phyloP scores from a whole-genome alignment of 2,113 vertebrate species.

The Tragelaphus strepsiceros region DNA sequence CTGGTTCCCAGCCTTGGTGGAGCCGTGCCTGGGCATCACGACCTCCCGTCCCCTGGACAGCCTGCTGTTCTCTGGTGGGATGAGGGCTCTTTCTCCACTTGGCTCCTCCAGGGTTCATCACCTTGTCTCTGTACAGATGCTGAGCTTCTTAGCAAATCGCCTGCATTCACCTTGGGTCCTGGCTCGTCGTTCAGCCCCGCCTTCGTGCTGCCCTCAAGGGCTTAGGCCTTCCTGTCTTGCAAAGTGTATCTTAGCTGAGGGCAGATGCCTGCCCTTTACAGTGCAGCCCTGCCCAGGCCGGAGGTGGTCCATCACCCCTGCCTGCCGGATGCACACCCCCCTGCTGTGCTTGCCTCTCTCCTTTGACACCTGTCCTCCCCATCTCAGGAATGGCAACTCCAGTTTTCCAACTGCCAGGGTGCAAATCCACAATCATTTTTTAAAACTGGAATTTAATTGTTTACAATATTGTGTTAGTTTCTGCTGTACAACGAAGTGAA shows the following conservation, averaged over 20 bases:
- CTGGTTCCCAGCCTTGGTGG: not conserved
- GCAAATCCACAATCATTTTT: not conserved
- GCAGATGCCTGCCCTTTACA: not conserved
- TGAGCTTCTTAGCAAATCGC: not conserved
- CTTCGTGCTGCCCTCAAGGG: not conserved
- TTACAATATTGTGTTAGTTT: not conserved
- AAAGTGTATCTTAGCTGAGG: not conserved
- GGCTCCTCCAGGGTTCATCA: conserved; percentile 4
- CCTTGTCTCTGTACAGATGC: not conserved
- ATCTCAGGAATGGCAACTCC: not conserved
- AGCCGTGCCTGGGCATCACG: rapidly evolving
- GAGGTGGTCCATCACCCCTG: not conserved
- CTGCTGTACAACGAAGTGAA: not conserved
- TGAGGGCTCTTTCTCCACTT: not conserved
- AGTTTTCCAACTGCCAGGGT: not conserved
- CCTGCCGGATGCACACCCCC: not conserved
- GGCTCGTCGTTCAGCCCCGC: not conserved
- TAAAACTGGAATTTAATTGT: not conserved
- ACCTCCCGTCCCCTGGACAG: not conserved
- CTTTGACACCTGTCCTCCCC: not conserved
- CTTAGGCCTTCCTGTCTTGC: not conserved
- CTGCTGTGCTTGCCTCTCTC: not conserved
- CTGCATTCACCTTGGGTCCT: not conserved
- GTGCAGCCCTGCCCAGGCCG: not conserved
- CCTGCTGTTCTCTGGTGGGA: not conserved